Evolutionary conservation across 2,113 vertebrate species (phyloP), one percentile per base, ranked within the genome.

Genomic region (Ibidorhyncha struthersii): DNA sequence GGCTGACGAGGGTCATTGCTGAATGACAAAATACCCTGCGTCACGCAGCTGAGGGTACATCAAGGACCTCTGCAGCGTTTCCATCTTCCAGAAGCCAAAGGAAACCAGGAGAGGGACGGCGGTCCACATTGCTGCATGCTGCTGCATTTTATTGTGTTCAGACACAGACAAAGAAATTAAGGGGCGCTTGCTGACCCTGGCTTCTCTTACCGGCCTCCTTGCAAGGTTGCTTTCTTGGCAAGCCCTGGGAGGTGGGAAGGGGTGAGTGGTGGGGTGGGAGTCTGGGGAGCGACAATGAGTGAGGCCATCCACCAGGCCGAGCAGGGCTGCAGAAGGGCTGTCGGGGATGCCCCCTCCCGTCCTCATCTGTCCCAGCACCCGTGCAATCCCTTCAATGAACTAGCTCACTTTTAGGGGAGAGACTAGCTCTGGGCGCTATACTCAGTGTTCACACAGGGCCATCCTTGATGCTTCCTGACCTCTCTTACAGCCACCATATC

Each of bases 351-450:
- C 38, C 12, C 23, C 26, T 89, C 20, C 22, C 2, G 0, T 23
- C 56, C 52, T 70, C 0, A 0, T 36, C 30, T 77, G 9, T n/a
- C 22, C 12, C 55, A 58, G 19, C 3, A 4, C n/a, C 22, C 7
- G 3, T 62, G 23, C 27, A 65, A n/a, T 41, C 13, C 10, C 40
- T 93, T 69, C 30, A 72, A 36, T 27, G 21, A 82, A 11, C 43
- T 86, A 8, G 14, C 21, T 77, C 12, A 5, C 3, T 62, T 81
- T 94, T n/a, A 45, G 50, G 55, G 62, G 55, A 89, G 22, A 81
- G 61, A 53, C 7, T 45, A 9, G 19, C 53, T 71, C 49, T 21
- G 27, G 12, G 40, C 1, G 1, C 27, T 19, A 6, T 65, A 53
- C 10, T 41, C 27, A 55, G 21, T 53, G 58, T 53, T 36, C 69